Conservation (phyloP, 2,888 invertebrate species). For the Heliothis peltigera region DNA sequence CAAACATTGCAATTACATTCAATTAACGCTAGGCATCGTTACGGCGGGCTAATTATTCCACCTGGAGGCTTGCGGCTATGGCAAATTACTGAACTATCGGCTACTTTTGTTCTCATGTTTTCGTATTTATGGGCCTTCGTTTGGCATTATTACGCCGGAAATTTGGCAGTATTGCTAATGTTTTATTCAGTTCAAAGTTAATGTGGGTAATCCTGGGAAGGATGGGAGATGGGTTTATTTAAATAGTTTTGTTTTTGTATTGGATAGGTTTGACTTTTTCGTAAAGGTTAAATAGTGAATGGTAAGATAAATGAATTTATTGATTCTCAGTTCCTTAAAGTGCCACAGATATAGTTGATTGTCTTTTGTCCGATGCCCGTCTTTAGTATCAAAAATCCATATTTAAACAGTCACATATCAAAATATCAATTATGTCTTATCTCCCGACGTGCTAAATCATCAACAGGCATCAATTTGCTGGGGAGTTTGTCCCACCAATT, state of each 20-base stretch:
- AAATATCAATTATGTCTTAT: too few species aligned
- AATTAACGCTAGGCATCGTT: conserved; percentile 67
- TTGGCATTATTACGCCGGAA: conserved; percentile 3
- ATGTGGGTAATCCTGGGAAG: conserved; percentile 18
- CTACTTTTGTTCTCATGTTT: conserved; percentile 6
- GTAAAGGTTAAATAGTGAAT: too few species aligned
- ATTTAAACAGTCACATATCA: too few species aligned
- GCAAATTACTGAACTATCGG: conserved; percentile 50
- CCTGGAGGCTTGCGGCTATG: conserved; percentile 34
- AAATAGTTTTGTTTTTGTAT: conserved; percentile 3
- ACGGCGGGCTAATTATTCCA: conserved; percentile 60
- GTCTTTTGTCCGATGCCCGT: too few species aligned
- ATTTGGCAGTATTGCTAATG: conserved; percentile 10
- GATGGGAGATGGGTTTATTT: conserved; percentile 5
- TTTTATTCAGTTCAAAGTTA: conserved; percentile 26
- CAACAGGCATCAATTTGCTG: too few species aligned
- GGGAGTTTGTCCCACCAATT: too few species aligned
- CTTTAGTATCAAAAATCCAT: too few species aligned
- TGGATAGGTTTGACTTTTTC: not conserved
- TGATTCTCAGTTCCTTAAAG: too few species aligned
- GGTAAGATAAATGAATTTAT: too few species aligned
- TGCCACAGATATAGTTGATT: too few species aligned
- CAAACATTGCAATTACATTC: conserved; percentile 66
- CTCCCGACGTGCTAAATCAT: too few species aligned
- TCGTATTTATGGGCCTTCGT: conserved; percentile 1